Base-by-base conservation (phyloP, 2,113 vertebrate species). In the Anhinga anhinga region DNA sequence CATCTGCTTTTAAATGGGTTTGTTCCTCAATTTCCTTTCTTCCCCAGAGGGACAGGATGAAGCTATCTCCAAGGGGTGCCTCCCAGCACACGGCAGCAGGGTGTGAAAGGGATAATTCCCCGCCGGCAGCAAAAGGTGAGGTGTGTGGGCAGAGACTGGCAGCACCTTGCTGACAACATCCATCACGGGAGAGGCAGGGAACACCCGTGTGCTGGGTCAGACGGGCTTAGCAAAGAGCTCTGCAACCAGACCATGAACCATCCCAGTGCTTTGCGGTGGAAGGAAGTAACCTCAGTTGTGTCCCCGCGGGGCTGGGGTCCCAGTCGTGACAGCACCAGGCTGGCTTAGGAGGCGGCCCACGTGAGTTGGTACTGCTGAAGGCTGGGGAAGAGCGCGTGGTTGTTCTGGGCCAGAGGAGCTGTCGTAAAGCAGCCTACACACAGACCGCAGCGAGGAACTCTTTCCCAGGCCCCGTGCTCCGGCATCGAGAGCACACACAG, bases 111-210 rank as follows among this genome's bases (percentile, higher is more conserved):
- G 19, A 12, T 25, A n/a, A 49, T 12, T 82, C 42, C 36, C 17
- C 9, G 1, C 1, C 0, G 32, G 16, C n/a, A 87, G 13, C 1
- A 0, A 55, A 84, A 74, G 44, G 14, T 0, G 1, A 77, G 34
- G 19, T 26, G 26, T 5, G 0, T 2, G 15, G 17, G 27, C 74
- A 58, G 32, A 47, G 22, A 15, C 13, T n/a, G 50, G 11, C 25
- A 73, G 79, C 50, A 12, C 40, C 36, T 32, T 52, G 32, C 22
- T 85, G 59, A 42, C 8, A n/a, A 8, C 47, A 25, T 12, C 10
- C 66, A 29, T 17, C 10, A 36, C 2, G 16, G 67, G 29, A 83
- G 59, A 16, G 40, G n/a, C 10, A 52, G 55, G 32, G 32, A 45
- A 45, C 20, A 36, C 20, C 44, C 4, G 5, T 22, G 65, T 59